Conservation (phyloP, 1,140 invertebrate species). For the Apis cerana region DNA sequence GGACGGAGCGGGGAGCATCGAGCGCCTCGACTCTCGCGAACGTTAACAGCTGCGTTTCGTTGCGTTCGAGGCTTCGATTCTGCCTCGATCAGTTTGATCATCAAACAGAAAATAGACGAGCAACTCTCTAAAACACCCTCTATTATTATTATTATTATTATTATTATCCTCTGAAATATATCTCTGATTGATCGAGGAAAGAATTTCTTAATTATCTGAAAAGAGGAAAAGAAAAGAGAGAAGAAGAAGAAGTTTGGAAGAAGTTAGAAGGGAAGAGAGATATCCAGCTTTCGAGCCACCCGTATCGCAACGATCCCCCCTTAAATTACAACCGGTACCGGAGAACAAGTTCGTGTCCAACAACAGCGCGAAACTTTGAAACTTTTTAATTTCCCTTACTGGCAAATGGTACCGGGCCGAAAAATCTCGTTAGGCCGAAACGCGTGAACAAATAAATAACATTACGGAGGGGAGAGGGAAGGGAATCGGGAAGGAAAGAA, state of each 20-base stretch:
- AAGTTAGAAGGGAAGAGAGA: no score
- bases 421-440: constrained; percentile 31
- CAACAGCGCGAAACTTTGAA: not conserved
- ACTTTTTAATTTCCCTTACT: constrained; percentile 1
- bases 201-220: no score
- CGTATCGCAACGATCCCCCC: no score
- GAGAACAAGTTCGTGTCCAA: not conserved
- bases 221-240: no score
- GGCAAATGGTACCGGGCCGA: not conserved
- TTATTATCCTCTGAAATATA: no score
- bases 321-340: not conserved
- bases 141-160: no score
- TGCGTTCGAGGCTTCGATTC: no score
- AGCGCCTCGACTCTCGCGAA: not conserved
- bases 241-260: no score
- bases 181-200: no score
- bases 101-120: not conserved
- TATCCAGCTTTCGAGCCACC: no score
- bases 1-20: not conserved
- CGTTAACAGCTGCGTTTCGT: constrained; percentile 21
- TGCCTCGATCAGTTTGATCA: not conserved
- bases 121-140: no score
- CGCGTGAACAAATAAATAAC: constrained; percentile 56
- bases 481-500: not conserved
- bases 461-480: not conserved